A percentile compares a stretch with the other conserved stretches of the same genome.
Conservation (phyloP, 2,888 invertebrate genomes). For the Tenthredo distinguenda region DNA sequence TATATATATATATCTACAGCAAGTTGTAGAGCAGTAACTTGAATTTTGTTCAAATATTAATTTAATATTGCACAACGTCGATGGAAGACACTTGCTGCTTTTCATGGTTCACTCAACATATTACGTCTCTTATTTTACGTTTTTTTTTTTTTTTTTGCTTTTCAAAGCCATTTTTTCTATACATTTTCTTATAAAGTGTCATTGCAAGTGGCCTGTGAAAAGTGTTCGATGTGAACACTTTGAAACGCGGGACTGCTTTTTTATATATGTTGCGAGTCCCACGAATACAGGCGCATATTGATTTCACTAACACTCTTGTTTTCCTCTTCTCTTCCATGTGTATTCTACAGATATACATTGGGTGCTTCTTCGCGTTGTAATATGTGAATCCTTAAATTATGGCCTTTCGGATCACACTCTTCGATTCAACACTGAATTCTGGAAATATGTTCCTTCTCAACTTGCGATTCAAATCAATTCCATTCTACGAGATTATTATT, state of each 20-base stretch:
- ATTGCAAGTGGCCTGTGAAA: slow-evolving; percentile 49
- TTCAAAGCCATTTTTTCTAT: slow-evolving; percentile 43
- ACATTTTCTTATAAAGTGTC: slow-evolving; percentile 46
- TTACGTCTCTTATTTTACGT: slow-evolving; percentile 41
- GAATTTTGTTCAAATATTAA: slow-evolving; percentile 30
- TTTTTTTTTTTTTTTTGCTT: slow-evolving; percentile 41
- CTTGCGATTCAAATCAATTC: slow-evolving; percentile 12
- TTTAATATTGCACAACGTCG: slow-evolving; percentile 51
- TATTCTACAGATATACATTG: slow-evolving; percentile 43
- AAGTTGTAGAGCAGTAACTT: slow-evolving; percentile 46
- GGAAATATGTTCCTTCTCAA: slow-evolving; percentile 30
- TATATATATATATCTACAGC: slow-evolving; percentile 32
- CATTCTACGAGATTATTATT: slow-evolving; percentile 24
- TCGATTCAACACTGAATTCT: slow-evolving; percentile 43
- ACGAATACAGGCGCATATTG: slow-evolving; percentile 49
- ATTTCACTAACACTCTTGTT: slow-evolving; percentile 35
- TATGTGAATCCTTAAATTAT: slow-evolving; percentile 32
- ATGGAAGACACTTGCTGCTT: slow-evolving; percentile 52
- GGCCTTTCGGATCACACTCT: slow-evolving; percentile 36
- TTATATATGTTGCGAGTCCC: slow-evolving; percentile 50
- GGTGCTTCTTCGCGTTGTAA: slow-evolving; percentile 35
- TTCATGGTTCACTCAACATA: slow-evolving; percentile 38
- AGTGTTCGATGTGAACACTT: slow-evolving; percentile 42
- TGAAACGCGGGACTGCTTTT: slow-evolving; percentile 49
- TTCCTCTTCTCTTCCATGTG: slow-evolving; percentile 49